A percentile compares a stretch with the other conserved stretches of the same genome.
These are phyloP conservation scores for Galerucella nymphaeae DNA, from an alignment of 2,888 invertebrate species.

Conservation along the genomic window DNA sequence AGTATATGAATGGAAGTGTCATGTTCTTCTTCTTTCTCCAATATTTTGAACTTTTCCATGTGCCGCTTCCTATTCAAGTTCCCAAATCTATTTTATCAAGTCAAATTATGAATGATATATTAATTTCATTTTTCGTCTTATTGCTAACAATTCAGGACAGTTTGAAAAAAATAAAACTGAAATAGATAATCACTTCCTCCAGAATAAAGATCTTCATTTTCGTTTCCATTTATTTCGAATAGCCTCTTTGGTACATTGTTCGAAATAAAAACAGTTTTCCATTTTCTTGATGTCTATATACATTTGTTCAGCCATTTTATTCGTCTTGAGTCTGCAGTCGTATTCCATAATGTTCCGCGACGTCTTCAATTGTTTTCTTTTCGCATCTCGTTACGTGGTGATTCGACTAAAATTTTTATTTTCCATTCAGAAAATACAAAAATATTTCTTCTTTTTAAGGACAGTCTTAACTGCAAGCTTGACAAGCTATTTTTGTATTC, in stretches of 20 bases:
- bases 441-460: not conserved
- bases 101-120: not conserved
- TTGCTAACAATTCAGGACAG: not conserved
- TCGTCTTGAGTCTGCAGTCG: constrained; percentile 25
- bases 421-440: not conserved
- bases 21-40: too few relatives aligned
- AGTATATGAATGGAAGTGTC: too few relatives aligned
- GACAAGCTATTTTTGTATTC: too few relatives aligned
- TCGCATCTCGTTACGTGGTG: not conserved
- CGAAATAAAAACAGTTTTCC: constrained; percentile 23
- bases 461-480: too few relatives aligned
- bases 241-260: constrained; percentile 21
- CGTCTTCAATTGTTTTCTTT: constrained; percentile 13
- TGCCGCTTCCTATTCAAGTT: too few relatives aligned
- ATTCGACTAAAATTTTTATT: not conserved
- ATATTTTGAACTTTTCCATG: too few relatives aligned
- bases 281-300: constrained; percentile 27
- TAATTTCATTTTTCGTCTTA: not conserved
- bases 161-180: not conserved
- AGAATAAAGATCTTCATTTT: not conserved
- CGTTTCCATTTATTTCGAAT: constrained; percentile 22
- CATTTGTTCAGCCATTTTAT: constrained; percentile 30
- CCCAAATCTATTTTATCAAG: too few relatives aligned
- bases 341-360: constrained; percentile 22
- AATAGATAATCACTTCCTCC: not conserved